Conservation (phyloP, 2,113 vertebrate species). For the Grantiella picta region DNA sequence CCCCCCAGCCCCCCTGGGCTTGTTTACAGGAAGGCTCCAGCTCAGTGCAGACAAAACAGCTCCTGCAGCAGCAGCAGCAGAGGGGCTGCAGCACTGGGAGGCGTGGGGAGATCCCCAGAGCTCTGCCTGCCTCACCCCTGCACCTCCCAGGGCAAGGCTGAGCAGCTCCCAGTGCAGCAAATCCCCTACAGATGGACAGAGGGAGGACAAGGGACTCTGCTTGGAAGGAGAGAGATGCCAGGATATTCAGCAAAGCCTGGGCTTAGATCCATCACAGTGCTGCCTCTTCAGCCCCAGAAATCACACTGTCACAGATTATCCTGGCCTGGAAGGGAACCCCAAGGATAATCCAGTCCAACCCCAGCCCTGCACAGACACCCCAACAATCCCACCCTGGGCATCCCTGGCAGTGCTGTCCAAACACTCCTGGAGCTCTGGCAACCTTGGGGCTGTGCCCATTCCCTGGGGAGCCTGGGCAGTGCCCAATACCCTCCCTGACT, state of each 20-base stretch:
- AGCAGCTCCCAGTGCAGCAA: background rate
- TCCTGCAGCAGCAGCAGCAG: background rate
- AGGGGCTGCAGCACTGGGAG: background rate
- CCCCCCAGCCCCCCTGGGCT: background rate
- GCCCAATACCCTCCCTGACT: background rate
- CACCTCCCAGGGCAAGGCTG: background rate
- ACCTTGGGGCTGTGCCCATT: rapidly evolving
- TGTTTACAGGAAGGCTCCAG: rapidly evolving
- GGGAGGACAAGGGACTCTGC: background rate
- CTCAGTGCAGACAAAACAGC: background rate
- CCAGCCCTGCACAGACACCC: background rate
- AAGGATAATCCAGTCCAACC: background rate
- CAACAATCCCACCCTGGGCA: background rate
- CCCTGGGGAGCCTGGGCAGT: background rate
- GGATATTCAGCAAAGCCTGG: background rate
- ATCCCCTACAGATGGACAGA: background rate
- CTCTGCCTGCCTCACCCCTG: background rate
- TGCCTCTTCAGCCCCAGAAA: background rate
- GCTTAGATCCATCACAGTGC: background rate
- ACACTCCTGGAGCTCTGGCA: background rate
- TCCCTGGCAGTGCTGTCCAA: rapidly evolving
- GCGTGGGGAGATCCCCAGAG: background rate
- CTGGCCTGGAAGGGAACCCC: background rate
- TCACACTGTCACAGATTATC: background rate
- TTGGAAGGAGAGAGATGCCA: background rate